Evolutionary conservation across 2,888 invertebrate species (phyloP).

Genomic region (Nomada flava): DNA sequence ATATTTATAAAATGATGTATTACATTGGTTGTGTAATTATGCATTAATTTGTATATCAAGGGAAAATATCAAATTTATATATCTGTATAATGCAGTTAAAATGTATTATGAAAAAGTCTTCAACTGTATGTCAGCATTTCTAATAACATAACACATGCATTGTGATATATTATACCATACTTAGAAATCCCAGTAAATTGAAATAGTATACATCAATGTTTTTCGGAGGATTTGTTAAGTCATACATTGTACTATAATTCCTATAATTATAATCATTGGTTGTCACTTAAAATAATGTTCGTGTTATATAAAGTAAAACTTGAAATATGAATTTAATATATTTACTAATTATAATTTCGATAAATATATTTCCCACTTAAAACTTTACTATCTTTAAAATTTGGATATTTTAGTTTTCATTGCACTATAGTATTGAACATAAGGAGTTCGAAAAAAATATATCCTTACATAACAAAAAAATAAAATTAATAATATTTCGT

Average conservation of each 20-base stretch:
- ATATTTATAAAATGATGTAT: slow-evolving; percentile 30
- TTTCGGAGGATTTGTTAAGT: slow-evolving; percentile 20
- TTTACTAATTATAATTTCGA: slow-evolving; percentile 1
- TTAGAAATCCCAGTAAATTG: slow-evolving; percentile 26
- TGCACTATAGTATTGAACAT: slow-evolving; percentile 14
- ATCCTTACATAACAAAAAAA: background rate
- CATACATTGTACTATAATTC: slow-evolving; percentile 31
- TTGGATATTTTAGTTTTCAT: slow-evolving; percentile 6
- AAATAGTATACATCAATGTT: slow-evolving; percentile 28
- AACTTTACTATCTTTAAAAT: background rate
- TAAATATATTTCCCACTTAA: background rate
- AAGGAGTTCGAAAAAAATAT: slow-evolving; percentile 3
- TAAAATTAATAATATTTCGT: background rate
- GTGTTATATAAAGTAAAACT: background rate
- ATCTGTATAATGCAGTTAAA: slow-evolving; percentile 23
- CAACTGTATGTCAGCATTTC: slow-evolving; percentile 20
- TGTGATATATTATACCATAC: slow-evolving; percentile 7
- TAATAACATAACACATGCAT: slow-evolving; percentile 22
- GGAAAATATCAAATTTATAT: slow-evolving; percentile 50
- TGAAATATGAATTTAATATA: slow-evolving; percentile 4
- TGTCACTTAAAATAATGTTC: background rate
- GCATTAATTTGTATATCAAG: slow-evolving; percentile 42
- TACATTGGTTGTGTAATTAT: slow-evolving; percentile 36
- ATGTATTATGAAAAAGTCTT: slow-evolving; percentile 25
- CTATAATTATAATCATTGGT: slow-evolving; percentile 19